phyloP scores from a whole-genome alignment of 2,113 vertebrate genomes.

The Meles meles region DNA sequence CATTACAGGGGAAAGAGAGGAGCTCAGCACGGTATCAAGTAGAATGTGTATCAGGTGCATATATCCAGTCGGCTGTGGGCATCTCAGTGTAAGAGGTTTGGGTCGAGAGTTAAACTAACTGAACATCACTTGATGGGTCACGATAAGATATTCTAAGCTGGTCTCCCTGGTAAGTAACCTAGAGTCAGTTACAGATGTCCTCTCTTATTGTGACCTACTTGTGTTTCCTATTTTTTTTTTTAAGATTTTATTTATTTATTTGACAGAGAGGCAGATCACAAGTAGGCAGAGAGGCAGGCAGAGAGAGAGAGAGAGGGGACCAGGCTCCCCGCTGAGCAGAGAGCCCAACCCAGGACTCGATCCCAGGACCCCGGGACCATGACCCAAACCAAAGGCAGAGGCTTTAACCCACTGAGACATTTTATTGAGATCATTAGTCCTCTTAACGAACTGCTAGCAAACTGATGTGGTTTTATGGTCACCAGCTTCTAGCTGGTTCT shows the following conservation, averaged over 20 bases:
- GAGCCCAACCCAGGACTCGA: fast-evolving
- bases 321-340: too few relatives aligned
- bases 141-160: background rate
- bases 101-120: background rate
- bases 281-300: too few relatives aligned
- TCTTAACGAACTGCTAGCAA: background rate
- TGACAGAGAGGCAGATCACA: too few relatives aligned
- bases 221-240: background rate
- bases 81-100: background rate
- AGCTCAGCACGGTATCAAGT: background rate
- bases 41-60: background rate
- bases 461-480: background rate
- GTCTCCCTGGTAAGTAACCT: background rate
- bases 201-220: background rate
- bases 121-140: background rate
- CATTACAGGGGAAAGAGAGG: background rate
- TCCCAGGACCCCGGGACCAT: too few relatives aligned
- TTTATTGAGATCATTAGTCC: background rate
- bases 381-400: too few relatives aligned
- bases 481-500: background rate
- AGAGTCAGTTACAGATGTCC: background rate
- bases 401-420: background rate
- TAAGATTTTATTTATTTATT: too few relatives aligned
- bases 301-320: too few relatives aligned
- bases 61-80: background rate